Evolutionary conservation across 2,113 vertebrate species (phyloP).

Genomic region (Ellobius talpinus): DNA sequence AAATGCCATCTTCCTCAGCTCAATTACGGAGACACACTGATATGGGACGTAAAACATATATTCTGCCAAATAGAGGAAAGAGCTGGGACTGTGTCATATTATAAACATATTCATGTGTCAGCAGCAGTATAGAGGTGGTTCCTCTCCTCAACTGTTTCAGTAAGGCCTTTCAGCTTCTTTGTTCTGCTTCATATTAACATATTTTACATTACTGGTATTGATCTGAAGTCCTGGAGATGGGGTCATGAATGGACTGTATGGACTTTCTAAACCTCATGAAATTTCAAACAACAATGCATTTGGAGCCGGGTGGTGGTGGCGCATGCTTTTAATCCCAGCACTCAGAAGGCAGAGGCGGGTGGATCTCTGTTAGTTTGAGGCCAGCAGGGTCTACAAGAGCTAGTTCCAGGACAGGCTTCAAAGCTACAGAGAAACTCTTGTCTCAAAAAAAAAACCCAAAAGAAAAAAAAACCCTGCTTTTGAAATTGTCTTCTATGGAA

Average conservation of each 20-base stretch:
- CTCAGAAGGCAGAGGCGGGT: too few species aligned
- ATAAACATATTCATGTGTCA: background rate
- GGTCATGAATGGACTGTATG: background rate
- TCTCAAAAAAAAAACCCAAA: too few species aligned
- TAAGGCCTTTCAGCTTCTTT: background rate
- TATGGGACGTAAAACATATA: background rate
- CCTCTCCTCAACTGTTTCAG: background rate
- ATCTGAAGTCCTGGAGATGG: background rate
- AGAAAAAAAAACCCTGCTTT: background rate
- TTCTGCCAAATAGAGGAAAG: constrained; percentile 16
- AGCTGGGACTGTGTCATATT: background rate
- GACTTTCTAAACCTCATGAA: background rate
- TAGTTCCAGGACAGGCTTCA: too few species aligned
- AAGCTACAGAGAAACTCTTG: too few species aligned
- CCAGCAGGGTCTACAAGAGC: too few species aligned
- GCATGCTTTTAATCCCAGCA: too few species aligned
- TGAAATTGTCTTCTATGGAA: constrained; percentile 24
- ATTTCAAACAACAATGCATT: background rate
- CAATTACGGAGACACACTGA: background rate
- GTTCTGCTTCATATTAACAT: constrained; percentile 21
- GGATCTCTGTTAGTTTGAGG: too few species aligned
- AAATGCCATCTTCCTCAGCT: background rate
- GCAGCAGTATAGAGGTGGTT: background rate
- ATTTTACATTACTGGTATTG: constrained; percentile 5
- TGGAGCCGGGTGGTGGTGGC: background rate